phyloP scores from a whole-genome alignment of 2,888 invertebrate genomes.

The Mesorhabditis belari region DNA sequence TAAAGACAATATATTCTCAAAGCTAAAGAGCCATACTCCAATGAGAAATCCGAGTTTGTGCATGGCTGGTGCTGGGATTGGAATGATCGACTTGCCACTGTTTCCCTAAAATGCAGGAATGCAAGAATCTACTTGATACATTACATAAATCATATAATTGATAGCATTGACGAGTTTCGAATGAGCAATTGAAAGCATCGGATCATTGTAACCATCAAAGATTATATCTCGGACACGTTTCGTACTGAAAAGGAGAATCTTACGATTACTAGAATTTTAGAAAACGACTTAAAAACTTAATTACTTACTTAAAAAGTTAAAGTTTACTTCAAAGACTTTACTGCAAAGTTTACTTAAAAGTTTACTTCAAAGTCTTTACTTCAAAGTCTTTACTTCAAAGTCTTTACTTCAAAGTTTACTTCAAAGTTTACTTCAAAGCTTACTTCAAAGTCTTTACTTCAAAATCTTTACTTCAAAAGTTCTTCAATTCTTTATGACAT shows the following conservation, averaged over 20 bases:
- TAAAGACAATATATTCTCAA: slow-evolving; percentile 7
- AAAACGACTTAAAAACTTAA: too few relatives aligned
- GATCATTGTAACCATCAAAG: slow-evolving; percentile 45
- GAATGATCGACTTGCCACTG: slow-evolving; percentile 29
- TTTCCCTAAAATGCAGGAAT: slow-evolving; percentile 12
- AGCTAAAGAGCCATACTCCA: slow-evolving; percentile 15
- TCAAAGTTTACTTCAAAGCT: not conserved
- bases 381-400: too few relatives aligned
- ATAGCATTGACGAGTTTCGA: slow-evolving; percentile 7
- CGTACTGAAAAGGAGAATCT: not conserved
- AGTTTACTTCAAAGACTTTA: not conserved
- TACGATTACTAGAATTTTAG: too few relatives aligned
- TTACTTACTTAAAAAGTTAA: too few relatives aligned
- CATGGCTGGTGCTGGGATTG: slow-evolving; percentile 42
- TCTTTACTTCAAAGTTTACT: too few relatives aligned
- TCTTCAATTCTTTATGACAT: slow-evolving; percentile 1
- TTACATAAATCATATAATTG: not conserved
- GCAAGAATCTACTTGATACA: too few relatives aligned
- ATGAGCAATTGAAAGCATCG: slow-evolving; percentile 38
- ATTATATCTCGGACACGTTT: slow-evolving; percentile 37
- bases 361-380: too few relatives aligned
- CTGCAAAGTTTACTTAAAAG: not conserved
- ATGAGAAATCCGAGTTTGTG: slow-evolving; percentile 39
- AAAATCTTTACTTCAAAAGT: too few relatives aligned
- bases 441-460: too few relatives aligned